Base-by-base conservation (phyloP, 2,888 invertebrate species). In the Gerris lacustris region DNA sequence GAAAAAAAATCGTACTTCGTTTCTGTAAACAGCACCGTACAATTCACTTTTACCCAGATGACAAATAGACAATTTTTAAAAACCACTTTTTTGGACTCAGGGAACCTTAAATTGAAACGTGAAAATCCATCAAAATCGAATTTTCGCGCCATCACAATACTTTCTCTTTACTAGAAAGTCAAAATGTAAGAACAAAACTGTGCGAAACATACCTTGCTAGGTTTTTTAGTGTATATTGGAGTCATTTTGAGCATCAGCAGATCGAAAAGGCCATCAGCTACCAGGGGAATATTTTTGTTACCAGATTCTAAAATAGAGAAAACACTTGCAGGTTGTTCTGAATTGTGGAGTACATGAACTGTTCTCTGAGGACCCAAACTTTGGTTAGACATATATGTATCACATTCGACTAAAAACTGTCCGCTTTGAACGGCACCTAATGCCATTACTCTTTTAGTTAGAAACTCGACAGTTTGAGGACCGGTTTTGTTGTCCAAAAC, bases 261-360 rank as follows among this genome's bases (percentile, higher is more conserved):
- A 80, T 96, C 96, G 78, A 96, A 95, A 5, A 96, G 83, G 1
- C 90, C 90, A 79, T 96, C 96, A 0, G 96, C 94, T 47, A 94
- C 91, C 0, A 97, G 84, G 2, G 94, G 91, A 45, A 94, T 90
- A 72, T 90, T 89, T 79, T 92, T 92, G 11, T 86, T 88, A 0
- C 93, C 94, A 68, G 89, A 90, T 77, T 96, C 96, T 6, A 96
- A 83, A 45, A 96, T 87, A 7, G 95, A 91, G 82, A 96, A 96
- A 5, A 94, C 94, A 0, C 96, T 92, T 0, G 94, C 95, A 0
- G 96, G 96, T 78, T 94, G 92, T 79, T 97, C 96, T 0, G 94
- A 95, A 80, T 96, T 94, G 82, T 96, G 96, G 7, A 97, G 84
- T n/a, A 96, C 89, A 80, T 96, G 94, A 0, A 96, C 90, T 0